phyloP scores from a whole-genome alignment of 2,797 vertebrate species.

The Moxostoma hubbsi region DNA sequence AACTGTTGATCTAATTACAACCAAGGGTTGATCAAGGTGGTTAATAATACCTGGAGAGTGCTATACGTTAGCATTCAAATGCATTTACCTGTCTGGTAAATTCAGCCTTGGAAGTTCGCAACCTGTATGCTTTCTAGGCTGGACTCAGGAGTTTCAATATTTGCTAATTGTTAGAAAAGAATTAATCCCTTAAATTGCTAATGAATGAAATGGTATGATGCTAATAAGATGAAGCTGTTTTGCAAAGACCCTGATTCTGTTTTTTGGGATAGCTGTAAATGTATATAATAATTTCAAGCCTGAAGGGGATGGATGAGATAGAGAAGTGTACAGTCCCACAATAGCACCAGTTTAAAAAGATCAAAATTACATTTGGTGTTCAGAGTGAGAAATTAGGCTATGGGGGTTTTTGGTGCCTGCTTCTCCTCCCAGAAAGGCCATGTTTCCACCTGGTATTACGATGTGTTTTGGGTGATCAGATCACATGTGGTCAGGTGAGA shows the following conservation, averaged over 20 bases:
- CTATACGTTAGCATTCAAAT: too few relatives aligned
- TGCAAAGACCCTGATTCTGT: slow-evolving; percentile 27
- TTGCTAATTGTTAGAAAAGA: slow-evolving; percentile 8
- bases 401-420: slow-evolving; percentile 43
- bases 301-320: slow-evolving; percentile 12
- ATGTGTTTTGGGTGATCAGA: too few relatives aligned
- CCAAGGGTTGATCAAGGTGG: slow-evolving; percentile 10
- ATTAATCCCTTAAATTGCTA: slow-evolving; percentile 30
- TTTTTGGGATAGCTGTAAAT: slow-evolving; percentile 36
- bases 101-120: too few relatives aligned
- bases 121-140: too few relatives aligned
- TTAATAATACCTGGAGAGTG: background rate
- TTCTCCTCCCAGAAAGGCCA: slow-evolving; percentile 10
- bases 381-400: slow-evolving; percentile 35
- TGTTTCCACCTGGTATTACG: too few relatives aligned
- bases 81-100: too few relatives aligned
- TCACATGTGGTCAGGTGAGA: too few relatives aligned
- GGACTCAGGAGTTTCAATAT: background rate
- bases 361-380: slow-evolving; percentile 39
- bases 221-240: slow-evolving; percentile 49
- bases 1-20: slow-evolving; percentile 43
- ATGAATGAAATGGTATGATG: slow-evolving; percentile 35
- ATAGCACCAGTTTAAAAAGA: slow-evolving; percentile 22
- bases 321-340: background rate
- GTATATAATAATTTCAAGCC: slow-evolving; percentile 13